Conservation (phyloP, 2,113 vertebrate species). For the Clinocottus analis region DNA sequence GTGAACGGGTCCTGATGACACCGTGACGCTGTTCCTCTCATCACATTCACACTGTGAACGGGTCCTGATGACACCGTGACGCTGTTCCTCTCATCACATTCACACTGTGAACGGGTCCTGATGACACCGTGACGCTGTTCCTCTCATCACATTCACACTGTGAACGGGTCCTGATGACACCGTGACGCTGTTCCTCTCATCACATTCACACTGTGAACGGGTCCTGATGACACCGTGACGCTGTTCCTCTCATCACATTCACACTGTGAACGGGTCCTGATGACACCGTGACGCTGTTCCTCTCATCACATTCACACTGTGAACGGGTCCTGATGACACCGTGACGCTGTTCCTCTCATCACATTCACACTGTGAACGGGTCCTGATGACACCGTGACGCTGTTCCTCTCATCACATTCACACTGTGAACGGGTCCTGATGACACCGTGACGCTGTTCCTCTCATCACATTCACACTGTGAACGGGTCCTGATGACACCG, state of each 20-base stretch:
- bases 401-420: constrained; percentile 54
- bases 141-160: constrained; percentile 46
- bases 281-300: constrained; percentile 27
- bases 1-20: neutral
- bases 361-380: constrained; percentile 33
- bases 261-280: neutral
- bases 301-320: constrained; percentile 46
- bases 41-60: constrained; percentile 36
- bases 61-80: neutral
- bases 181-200: constrained; percentile 45
- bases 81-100: constrained; percentile 56
- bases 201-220: constrained; percentile 31
- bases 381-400: constrained; percentile 6
- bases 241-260: constrained; percentile 56
- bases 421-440: neutral
- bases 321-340: neutral
- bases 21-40: constrained; percentile 41
- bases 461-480: constrained; percentile 45
- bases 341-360: constrained; percentile 46
- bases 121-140: constrained; percentile 26
- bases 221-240: constrained; percentile 1
- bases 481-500: neutral
- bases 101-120: neutral
- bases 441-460: constrained; percentile 27
- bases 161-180: neutral